These are phyloP conservation scores for Iphiclides podalirius DNA, from an alignment of 2,888 invertebrate genomes.

Conservation along the genomic window DNA sequence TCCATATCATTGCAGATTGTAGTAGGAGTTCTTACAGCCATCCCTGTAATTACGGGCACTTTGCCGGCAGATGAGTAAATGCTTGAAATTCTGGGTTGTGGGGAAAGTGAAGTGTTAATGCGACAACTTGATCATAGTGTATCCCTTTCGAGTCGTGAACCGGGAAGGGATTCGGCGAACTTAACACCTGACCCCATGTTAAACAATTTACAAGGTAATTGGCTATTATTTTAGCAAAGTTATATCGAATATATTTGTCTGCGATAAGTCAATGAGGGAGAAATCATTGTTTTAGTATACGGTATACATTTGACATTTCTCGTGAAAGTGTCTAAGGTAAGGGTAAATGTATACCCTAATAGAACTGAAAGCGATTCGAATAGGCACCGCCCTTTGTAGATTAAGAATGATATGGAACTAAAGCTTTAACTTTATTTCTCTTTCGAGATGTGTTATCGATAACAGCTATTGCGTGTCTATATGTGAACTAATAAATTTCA, in stretches of 20 bases:
- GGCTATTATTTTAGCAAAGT: constrained; percentile 37
- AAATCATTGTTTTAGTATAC: not conserved
- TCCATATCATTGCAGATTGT: constrained; percentile 53
- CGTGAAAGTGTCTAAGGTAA: not conserved
- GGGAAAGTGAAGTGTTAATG: constrained; percentile 77
- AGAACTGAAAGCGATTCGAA: constrained; percentile 70
- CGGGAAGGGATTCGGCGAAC: constrained; percentile 54
- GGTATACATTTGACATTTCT: constrained; percentile 10
- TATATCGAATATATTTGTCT: constrained; percentile 7
- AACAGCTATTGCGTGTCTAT: not conserved
- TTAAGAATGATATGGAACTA: constrained; percentile 52
- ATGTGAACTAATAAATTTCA: too few species aligned
- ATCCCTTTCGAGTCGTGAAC: constrained; percentile 49
- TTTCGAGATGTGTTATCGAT: constrained; percentile 27
- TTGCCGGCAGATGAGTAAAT: constrained; percentile 76
- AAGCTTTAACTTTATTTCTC: constrained; percentile 52
- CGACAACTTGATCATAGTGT: constrained; percentile 71
- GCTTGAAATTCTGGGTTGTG: constrained; percentile 71
- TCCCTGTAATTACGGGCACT: constrained; percentile 68
- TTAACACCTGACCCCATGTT: constrained; percentile 47
- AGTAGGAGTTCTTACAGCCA: constrained; percentile 35
- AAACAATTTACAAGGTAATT: constrained; percentile 48
- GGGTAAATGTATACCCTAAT: constrained; percentile 43
- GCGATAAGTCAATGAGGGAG: constrained; percentile 29
- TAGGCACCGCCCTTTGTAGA: constrained; percentile 68